These are phyloP conservation scores for Drosophila grimshawi DNA, from an alignment of 1,140 invertebrate genomes.

Conservation along the genomic window DNA sequence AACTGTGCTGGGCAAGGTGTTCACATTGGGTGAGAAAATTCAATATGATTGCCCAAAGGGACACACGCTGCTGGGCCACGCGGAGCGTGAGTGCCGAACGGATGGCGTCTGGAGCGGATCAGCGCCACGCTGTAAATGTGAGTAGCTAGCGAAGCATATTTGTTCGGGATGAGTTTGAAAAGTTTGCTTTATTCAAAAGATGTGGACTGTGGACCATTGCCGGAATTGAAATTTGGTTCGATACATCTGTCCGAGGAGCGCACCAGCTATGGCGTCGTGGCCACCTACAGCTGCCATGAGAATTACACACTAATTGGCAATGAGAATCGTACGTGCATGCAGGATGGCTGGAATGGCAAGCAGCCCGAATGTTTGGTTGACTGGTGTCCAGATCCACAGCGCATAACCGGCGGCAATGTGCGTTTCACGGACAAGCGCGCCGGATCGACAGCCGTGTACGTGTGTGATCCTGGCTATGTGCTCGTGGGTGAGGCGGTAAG, in stretches of 20 bases:
- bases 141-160: conserved; percentile 65
- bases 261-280: conserved; percentile 91
- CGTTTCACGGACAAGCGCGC: conserved; percentile 88
- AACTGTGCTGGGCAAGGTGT: conserved; percentile 90
- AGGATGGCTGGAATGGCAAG: conserved; percentile 93
- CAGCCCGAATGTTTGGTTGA: conserved; percentile 93
- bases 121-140: conserved; percentile 94
- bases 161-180: background rate
- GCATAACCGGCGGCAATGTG: conserved; percentile 90
- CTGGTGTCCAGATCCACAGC: conserved; percentile 92
- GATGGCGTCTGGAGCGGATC: conserved; percentile 92
- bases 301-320: conserved; percentile 94
- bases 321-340: conserved; percentile 89
- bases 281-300: conserved; percentile 91
- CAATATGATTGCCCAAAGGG: conserved; percentile 93
- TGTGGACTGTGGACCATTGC: conserved; percentile 91
- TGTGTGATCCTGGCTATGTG: conserved; percentile 93
- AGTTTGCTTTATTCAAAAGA: conserved; percentile 85
- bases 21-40: conserved; percentile 89
- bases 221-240: conserved; percentile 90
- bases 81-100: conserved; percentile 88
- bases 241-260: conserved; percentile 88
- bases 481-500: conserved; percentile 92
- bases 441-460: conserved; percentile 91
- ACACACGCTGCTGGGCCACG: conserved; percentile 91